These are phyloP conservation scores for Nixonia krombeini DNA, from an alignment of 1,140 invertebrate genomes.

Conservation along the genomic window DNA sequence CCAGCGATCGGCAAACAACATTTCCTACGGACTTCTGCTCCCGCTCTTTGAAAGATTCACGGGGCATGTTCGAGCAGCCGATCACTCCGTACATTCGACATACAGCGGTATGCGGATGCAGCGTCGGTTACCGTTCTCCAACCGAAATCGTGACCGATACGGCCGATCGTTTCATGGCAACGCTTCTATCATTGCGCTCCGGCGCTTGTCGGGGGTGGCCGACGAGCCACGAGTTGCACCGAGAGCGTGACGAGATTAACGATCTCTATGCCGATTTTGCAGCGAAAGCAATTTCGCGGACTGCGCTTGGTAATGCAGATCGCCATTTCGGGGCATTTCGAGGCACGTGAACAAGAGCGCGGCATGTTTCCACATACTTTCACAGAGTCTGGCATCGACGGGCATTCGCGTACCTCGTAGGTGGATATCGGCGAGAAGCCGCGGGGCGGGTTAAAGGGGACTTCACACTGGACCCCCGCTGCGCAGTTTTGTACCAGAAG, in stretches of 20 bases:
- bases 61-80: background rate
- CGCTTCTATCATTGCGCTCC: no score
- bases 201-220: no score
- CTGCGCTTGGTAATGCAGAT: no score
- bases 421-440: constrained; percentile 35
- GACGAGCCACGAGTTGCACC: no score
- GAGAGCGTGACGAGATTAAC: no score
- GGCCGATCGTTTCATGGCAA: constrained; percentile 22
- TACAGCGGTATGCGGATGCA: constrained; percentile 10
- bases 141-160: constrained; percentile 21
- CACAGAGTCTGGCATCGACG: constrained; percentile 26
- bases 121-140: constrained; percentile 13
- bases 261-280: no score
- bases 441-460: constrained; percentile 40
- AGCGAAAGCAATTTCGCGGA: background rate
- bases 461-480: constrained; percentile 50
- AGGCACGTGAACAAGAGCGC: no score
- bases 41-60: no score
- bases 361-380: constrained; percentile 8
- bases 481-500: constrained; percentile 59
- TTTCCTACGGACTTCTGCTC: no score
- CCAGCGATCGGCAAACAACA: no score
- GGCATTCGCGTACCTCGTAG: constrained; percentile 30
- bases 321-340: background rate
- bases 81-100: background rate